Conservation (phyloP, 1,140 invertebrate species). For the Oedothorax gibbosus region DNA sequence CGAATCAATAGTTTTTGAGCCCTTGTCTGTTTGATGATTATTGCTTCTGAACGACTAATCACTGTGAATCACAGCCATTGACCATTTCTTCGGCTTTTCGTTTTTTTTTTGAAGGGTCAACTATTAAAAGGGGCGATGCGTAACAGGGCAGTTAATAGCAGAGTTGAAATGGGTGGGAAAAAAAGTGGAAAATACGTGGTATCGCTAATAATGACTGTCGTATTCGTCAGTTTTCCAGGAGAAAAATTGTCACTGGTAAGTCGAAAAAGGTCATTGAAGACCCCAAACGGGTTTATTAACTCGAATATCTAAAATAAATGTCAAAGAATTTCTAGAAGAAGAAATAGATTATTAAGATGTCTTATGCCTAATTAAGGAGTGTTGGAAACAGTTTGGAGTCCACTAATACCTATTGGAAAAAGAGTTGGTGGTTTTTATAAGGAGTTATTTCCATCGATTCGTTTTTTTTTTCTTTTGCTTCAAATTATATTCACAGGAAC, state of each 20-base stretch:
- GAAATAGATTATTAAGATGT: conserved; percentile 45
- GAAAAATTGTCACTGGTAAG: conserved; percentile 54
- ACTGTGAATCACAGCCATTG: conserved; percentile 29
- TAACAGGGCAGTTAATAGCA: conserved; percentile 50
- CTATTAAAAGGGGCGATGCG: conserved; percentile 18
- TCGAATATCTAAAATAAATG: background rate
- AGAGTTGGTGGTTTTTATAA: too few species aligned
- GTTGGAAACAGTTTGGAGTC: conserved; percentile 4
- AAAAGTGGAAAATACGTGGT: conserved; percentile 50
- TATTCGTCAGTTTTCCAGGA: conserved; percentile 22
- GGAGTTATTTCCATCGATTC: too few species aligned
- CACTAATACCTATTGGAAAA: too few species aligned
- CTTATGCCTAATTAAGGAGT: conserved; percentile 24
- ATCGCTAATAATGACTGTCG: conserved; percentile 32
- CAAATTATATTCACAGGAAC: too few species aligned
- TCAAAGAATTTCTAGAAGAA: background rate
- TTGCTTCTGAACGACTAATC: conserved; percentile 47
- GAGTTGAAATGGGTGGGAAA: conserved; percentile 32
- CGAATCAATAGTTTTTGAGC: conserved; percentile 53
- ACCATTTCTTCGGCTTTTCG: conserved; percentile 41
- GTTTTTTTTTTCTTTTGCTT: too few species aligned
- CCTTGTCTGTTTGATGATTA: conserved; percentile 52
- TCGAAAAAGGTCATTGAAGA: conserved; percentile 11
- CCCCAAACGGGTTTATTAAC: conserved; percentile 15
- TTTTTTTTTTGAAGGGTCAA: background rate